Conservation (phyloP, 2,888 invertebrate species). For the Cerastoderma edule region DNA sequence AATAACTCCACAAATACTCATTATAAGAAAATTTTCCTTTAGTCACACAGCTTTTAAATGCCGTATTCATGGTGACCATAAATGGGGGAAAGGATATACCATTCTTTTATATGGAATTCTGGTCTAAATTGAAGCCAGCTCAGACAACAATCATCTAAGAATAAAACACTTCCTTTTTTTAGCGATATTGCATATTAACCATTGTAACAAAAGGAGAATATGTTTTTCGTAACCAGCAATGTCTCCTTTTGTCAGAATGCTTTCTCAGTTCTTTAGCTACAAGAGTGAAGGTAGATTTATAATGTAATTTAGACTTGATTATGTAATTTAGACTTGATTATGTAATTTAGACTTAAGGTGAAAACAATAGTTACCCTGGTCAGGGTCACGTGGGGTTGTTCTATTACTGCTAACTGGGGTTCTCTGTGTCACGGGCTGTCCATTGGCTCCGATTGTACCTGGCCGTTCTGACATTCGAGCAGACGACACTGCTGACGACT, state of each 20-base stretch:
- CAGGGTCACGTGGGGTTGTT: constrained; percentile 38
- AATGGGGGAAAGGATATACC: not conserved
- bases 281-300: too few relatives aligned
- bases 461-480: constrained; percentile 34
- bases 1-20: too few relatives aligned
- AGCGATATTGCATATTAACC: too few relatives aligned
- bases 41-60: not conserved
- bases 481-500: constrained; percentile 54
- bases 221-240: too few relatives aligned
- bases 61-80: not conserved
- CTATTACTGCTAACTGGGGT: constrained; percentile 44
- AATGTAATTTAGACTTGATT: not conserved
- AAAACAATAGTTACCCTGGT: constrained; percentile 31
- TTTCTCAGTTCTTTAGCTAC: too few relatives aligned
- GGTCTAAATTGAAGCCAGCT: too few relatives aligned
- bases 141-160: too few relatives aligned
- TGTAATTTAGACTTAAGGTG: too few relatives aligned
- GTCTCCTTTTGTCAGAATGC: too few relatives aligned
- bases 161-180: too few relatives aligned
- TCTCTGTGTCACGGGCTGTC: constrained; percentile 31
- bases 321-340: not conserved
- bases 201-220: too few relatives aligned
- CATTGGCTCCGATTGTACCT: constrained; percentile 53
- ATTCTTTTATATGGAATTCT: too few relatives aligned
- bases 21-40: constrained; percentile 1